Conservation (phyloP, 2,888 invertebrate genomes). For the Cerastis leucographa region DNA sequence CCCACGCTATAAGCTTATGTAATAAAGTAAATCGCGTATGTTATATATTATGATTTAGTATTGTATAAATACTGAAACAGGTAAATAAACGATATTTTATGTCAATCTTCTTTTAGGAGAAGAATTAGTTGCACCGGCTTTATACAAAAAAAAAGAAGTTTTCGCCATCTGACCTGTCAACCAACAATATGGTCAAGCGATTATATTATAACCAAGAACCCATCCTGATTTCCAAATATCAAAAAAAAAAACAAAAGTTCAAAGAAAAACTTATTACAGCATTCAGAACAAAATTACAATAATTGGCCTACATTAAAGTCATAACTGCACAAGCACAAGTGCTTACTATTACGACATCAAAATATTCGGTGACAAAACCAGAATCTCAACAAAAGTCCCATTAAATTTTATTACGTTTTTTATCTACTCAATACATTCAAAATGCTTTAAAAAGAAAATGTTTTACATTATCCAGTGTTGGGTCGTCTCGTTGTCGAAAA, state of each 20-base stretch:
- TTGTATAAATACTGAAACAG: conserved; percentile 10
- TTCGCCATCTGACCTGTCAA: background rate
- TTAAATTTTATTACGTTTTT: conserved; percentile 61
- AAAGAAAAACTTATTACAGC: background rate
- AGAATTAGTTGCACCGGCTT: background rate
- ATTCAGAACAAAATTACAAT: conserved; percentile 11
- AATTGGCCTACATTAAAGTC: conserved; percentile 15
- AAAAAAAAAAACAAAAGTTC: background rate
- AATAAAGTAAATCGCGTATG: conserved; percentile 16
- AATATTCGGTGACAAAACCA: conserved; percentile 37
- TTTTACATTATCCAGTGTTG: conserved; percentile 61
- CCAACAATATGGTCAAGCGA: background rate
- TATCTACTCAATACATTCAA: conserved; percentile 56
- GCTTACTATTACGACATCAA: conserved; percentile 30
- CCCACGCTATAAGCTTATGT: conserved; percentile 36
- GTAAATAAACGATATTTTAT: background rate
- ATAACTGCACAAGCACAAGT: conserved; percentile 24
- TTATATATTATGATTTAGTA: conserved; percentile 19
- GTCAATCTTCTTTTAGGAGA: background rate
- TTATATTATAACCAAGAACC: no score
- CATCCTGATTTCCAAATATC: conserved; percentile 12
- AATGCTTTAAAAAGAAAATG: conserved; percentile 53
- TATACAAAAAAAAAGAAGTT: background rate
- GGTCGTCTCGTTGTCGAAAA: conserved; percentile 54
- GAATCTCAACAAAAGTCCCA: conserved; percentile 44